Conservation (phyloP, 53 echinoderm and acorn worm genomes). For the Stichopus horrens region DNA sequence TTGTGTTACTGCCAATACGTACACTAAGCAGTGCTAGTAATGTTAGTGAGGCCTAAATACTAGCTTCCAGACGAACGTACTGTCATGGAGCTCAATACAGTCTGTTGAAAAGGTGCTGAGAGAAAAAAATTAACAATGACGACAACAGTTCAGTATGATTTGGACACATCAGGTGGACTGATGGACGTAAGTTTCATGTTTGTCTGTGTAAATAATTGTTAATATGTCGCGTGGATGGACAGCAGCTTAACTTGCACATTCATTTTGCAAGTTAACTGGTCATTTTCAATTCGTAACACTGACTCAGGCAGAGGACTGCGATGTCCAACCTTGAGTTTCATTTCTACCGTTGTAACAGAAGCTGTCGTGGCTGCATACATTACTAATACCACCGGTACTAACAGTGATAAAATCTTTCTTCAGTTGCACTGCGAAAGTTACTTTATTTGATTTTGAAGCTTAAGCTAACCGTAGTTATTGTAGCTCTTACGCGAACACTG, state of each 20-base stretch:
- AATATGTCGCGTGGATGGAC: neutral
- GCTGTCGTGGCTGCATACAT: no score
- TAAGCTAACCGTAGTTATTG: no score
- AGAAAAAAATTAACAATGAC: constrained; percentile 47
- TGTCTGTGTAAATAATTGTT: constrained; percentile 14
- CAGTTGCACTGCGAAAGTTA: no score
- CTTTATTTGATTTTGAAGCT: no score
- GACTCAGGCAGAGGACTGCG: neutral
- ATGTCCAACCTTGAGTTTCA: neutral
- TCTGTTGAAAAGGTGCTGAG: constrained; percentile 11
- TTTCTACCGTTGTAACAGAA: neutral
- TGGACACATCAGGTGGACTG: constrained; percentile 96
- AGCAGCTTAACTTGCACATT: neutral
- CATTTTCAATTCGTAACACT: neutral
- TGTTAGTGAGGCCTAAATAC: neutral
- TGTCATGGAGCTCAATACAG: neutral
- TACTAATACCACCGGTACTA: no score
- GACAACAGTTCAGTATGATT: constrained; percentile 91
- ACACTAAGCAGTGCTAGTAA: neutral
- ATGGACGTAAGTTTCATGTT: constrained; percentile 81
- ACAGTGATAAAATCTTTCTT: no score
- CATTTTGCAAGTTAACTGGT: neutral
- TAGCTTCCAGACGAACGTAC: neutral
- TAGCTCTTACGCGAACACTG: no score
- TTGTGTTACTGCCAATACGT: neutral